Conservation (phyloP, 2,797 vertebrate species). For the Tragopan temminckii region DNA sequence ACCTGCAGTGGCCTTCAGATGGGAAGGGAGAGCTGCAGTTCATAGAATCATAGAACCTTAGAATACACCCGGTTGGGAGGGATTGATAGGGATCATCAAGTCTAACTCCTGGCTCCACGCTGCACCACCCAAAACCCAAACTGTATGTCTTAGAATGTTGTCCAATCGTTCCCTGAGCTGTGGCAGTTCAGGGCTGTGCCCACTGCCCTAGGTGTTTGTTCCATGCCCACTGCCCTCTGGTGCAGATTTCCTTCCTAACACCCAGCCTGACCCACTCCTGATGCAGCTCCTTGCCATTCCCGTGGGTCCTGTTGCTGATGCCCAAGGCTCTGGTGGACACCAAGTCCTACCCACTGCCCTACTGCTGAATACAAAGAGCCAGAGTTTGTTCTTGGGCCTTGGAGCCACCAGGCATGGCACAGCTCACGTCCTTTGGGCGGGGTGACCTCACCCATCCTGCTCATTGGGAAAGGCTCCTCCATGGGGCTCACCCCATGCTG, state of each 20-base stretch:
- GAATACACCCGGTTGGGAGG: neutral
- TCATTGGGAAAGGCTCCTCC: neutral
- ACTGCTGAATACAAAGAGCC: neutral
- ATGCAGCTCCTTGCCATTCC: neutral
- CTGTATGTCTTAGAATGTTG: neutral
- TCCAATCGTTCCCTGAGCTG: neutral
- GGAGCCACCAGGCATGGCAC: neutral
- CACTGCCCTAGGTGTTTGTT: neutral
- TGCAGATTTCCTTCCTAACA: neutral
- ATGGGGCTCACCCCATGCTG: neutral
- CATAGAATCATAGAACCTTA: neutral
- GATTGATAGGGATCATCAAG: neutral
- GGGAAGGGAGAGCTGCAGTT: neutral
- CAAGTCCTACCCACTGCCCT: rapidly evolving
- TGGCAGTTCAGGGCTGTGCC: neutral
- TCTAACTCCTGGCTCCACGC: no score
- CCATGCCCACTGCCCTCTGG: neutral
- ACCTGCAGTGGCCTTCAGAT: neutral
- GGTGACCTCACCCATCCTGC: neutral
- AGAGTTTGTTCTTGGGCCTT: neutral
- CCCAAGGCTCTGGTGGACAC: neutral
- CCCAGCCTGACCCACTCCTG: neutral
- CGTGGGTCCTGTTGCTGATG: neutral
- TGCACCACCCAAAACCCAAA: neutral
- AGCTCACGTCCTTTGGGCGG: neutral